Percentiles rank a stretch among this genome's conserved stretches.
Evolutionary conservation across 2,797 vertebrate genomes (phyloP).

Genomic region (Propithecus perrieri): DNA sequence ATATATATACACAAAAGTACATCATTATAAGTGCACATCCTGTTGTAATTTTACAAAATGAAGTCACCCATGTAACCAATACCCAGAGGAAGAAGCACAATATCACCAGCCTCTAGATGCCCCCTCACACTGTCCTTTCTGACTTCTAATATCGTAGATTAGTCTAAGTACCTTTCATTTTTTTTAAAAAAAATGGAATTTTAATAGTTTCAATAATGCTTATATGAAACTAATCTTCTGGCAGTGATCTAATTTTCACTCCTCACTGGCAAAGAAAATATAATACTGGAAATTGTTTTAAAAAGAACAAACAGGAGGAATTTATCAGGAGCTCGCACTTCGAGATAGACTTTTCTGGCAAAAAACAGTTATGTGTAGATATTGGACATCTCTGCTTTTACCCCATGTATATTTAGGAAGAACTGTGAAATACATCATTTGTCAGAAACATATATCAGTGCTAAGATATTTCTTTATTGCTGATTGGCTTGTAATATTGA

Average conservation of each 20-base stretch:
- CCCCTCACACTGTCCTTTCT: background rate
- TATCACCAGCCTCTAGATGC: background rate
- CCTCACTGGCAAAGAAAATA: background rate
- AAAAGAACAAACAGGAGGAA: background rate
- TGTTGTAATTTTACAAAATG: slow-evolving; percentile 31
- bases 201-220: background rate
- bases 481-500: background rate
- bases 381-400: background rate
- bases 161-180: slow-evolving; percentile 28
- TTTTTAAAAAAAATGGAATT: background rate
- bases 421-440: background rate
- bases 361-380: slow-evolving; percentile 39
- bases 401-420: background rate
- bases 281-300: slow-evolving; percentile 12
- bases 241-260: background rate
- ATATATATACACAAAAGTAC: background rate
- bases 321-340: slow-evolving; percentile 9
- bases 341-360: slow-evolving; percentile 21
- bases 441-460: background rate
- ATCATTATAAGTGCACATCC: background rate
- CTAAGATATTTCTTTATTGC: background rate
- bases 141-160: background rate
- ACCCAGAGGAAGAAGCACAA: background rate
- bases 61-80: background rate
- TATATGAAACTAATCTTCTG: background rate